Percentiles rank a stretch among this genome's conserved stretches.
These are phyloP conservation scores for Copidosoma aretas DNA, from an alignment of 2,888 invertebrate species.

Conservation along the genomic window DNA sequence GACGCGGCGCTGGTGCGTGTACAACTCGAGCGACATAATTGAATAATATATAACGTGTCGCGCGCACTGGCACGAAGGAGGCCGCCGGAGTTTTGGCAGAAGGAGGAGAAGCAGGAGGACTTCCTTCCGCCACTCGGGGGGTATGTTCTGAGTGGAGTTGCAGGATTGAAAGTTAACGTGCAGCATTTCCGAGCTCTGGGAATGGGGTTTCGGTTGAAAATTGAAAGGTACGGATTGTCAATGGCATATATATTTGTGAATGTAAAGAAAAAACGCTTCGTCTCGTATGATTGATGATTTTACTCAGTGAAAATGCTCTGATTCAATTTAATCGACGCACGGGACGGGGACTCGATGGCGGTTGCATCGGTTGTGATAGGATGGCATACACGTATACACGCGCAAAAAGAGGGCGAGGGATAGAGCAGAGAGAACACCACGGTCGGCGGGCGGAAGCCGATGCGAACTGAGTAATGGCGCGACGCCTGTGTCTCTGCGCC, in stretches of 20 bases:
- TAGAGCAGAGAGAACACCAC: not conserved
- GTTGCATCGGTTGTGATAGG: too few relatives aligned
- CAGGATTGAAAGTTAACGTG: not conserved
- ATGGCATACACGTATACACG: not conserved
- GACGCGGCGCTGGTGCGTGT: slow-evolving; percentile 52
- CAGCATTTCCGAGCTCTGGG: too few relatives aligned
- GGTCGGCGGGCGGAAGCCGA: slow-evolving; percentile 43
- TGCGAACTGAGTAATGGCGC: slow-evolving; percentile 52
- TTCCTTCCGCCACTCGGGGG: too few relatives aligned
- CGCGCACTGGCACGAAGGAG: slow-evolving; percentile 32
- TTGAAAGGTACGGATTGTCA: too few relatives aligned
- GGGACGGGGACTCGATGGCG: not conserved
- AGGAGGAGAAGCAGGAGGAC: too few relatives aligned
- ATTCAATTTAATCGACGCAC: not conserved
- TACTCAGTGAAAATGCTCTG: too few relatives aligned
- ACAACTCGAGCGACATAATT: slow-evolving; percentile 61
- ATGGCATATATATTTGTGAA: too few relatives aligned
- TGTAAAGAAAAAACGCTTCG: too few relatives aligned
- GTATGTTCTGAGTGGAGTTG: not conserved
- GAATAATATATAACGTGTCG: slow-evolving; percentile 60
- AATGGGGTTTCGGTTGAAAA: not conserved
- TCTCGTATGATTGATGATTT: too few relatives aligned
- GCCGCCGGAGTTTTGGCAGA: slow-evolving; percentile 40
- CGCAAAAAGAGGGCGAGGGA: slow-evolving; percentile 25
- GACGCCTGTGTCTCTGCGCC: slow-evolving; percentile 5